These are phyloP conservation scores for Champsocephalus gunnari DNA, from an alignment of 2,797 vertebrate species.

Conservation along the genomic window DNA sequence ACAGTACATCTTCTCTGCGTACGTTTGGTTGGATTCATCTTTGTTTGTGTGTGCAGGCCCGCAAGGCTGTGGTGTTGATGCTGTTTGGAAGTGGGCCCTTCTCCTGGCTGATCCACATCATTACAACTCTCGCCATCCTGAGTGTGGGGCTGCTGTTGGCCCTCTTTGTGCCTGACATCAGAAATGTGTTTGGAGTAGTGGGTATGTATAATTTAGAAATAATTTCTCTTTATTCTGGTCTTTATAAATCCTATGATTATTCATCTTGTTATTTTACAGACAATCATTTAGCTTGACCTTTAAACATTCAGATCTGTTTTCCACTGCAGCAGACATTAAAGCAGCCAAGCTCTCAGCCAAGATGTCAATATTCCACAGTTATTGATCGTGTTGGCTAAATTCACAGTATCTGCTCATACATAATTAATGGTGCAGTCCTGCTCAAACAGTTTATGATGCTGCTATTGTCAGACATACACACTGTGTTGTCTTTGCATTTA, in stretches of 20 bases:
- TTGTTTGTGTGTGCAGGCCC: slow-evolving; percentile 82
- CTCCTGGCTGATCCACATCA: slow-evolving; percentile 88
- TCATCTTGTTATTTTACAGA: background rate
- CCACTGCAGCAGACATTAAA: slow-evolving; percentile 17
- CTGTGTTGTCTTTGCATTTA: background rate
- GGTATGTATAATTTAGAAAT: slow-evolving; percentile 74
- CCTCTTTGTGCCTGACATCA: slow-evolving; percentile 93
- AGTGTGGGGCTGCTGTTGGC: slow-evolving; percentile 88
- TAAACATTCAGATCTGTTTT: slow-evolving; percentile 18
- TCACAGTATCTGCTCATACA: slow-evolving; percentile 47
- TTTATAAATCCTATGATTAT: slow-evolving; percentile 6
- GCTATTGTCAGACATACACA: slow-evolving; percentile 23
- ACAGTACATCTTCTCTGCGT: background rate
- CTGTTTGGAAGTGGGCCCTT: slow-evolving; percentile 84
- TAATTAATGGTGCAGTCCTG: slow-evolving; percentile 57
- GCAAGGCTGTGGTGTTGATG: slow-evolving; percentile 89
- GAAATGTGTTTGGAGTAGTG: slow-evolving; percentile 92
- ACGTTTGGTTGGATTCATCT: slow-evolving; percentile 1
- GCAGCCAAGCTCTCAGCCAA: slow-evolving; percentile 22
- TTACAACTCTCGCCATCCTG: slow-evolving; percentile 86
- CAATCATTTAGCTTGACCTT: background rate
- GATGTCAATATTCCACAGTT: slow-evolving; percentile 38
- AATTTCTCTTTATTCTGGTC: background rate
- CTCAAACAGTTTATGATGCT: slow-evolving; percentile 44
- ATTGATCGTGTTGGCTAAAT: slow-evolving; percentile 53